These are phyloP conservation scores for Dendrocincla fuliginosa DNA, from an alignment of 2,797 vertebrate genomes.

Conservation along the genomic window DNA sequence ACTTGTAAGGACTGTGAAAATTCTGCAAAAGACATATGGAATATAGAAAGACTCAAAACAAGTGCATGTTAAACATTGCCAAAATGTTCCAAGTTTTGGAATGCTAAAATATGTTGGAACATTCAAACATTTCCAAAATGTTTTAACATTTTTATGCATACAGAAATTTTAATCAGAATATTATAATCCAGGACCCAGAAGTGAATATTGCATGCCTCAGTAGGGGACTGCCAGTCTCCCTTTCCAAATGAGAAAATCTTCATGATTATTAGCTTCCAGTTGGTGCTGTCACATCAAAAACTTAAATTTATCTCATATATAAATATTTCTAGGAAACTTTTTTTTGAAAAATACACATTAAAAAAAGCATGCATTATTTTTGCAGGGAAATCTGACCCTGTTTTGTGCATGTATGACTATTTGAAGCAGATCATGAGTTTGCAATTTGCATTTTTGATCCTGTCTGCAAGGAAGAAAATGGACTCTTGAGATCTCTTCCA, in stretches of 20 bases:
- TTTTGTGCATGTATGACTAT: not conserved
- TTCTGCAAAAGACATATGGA: not conserved
- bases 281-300: not conserved
- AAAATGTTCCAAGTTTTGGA: conserved; percentile 11
- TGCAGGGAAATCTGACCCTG: not conserved
- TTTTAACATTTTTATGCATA: not conserved
- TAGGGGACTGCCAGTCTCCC: not conserved
- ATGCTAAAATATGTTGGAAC: conserved; percentile 18
- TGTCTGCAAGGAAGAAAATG: conserved; percentile 23
- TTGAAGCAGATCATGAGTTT: not conserved
- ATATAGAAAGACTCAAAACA: not conserved
- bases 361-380: not conserved
- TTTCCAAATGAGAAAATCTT: not conserved
- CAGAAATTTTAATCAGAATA: not conserved
- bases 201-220: not conserved
- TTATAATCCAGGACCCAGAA: not conserved
- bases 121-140: conserved; percentile 32
- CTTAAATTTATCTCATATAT: not conserved
- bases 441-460: not conserved
- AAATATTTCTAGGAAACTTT: not conserved
- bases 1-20: not conserved
- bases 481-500: conserved; percentile 39
- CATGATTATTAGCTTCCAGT: not conserved
- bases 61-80: not conserved
- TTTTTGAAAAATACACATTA: not conserved